These are phyloP conservation scores for Rhyacichthys aspro DNA, from an alignment of 2,797 vertebrate species.

Conservation along the genomic window DNA sequence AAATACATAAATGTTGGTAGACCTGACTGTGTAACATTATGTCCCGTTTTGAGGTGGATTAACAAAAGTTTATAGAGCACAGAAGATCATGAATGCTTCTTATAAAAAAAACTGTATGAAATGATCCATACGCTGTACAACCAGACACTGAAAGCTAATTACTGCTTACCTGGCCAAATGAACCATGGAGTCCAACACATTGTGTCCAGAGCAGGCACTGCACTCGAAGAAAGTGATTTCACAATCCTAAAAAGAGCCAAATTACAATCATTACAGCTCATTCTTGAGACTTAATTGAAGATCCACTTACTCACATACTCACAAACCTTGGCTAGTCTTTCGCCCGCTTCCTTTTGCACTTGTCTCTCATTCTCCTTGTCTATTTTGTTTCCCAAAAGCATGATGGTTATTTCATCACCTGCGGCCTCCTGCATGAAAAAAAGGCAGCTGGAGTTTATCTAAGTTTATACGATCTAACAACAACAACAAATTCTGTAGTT, in stretches of 20 bases:
- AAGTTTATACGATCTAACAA: too few relatives aligned
- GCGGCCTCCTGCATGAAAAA: slow-evolving; percentile 84
- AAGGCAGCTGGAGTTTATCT: slow-evolving; percentile 14
- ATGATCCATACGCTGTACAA: background rate
- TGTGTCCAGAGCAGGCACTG: slow-evolving; percentile 89
- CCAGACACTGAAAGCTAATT: background rate
- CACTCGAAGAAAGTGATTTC: slow-evolving; percentile 90
- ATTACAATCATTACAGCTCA: background rate
- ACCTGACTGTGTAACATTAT: background rate
- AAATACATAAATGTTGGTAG: background rate
- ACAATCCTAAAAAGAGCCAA: slow-evolving; percentile 80
- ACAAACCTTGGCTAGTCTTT: slow-evolving; percentile 89
- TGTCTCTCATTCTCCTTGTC: slow-evolving; percentile 86
- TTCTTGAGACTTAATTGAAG: background rate
- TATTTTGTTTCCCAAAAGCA: slow-evolving; percentile 92
- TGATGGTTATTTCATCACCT: slow-evolving; percentile 85
- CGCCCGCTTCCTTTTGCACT: slow-evolving; percentile 81
- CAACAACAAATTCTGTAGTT: too few relatives aligned
- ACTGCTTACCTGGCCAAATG: slow-evolving; percentile 87
- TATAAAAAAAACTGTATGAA: too few relatives aligned
- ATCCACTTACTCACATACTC: background rate
- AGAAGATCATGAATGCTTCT: too few relatives aligned
- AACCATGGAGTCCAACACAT: slow-evolving; percentile 82
- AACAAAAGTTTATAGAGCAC: slow-evolving; percentile 1
- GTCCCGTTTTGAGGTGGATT: too few relatives aligned